A percentile compares a stretch with the other conserved stretches of the same genome.
These are phyloP conservation scores for Phymastichus coffea DNA, from an alignment of 1,140 invertebrate species.

Conservation along the genomic window DNA sequence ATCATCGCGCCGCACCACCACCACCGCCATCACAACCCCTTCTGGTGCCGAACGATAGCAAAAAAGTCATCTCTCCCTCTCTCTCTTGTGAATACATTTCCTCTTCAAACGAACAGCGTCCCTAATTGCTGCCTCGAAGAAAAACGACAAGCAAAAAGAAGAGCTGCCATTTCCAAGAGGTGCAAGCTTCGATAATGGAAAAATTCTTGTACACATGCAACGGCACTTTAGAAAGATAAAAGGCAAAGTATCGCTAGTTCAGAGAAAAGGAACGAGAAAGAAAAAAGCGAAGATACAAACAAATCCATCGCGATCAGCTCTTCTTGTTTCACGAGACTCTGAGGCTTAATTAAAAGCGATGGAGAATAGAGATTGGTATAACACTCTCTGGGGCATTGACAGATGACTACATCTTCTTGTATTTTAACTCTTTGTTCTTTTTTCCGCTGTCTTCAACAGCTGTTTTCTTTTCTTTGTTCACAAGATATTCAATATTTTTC, in stretches of 20 bases:
- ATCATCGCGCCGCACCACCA: too few relatives aligned
- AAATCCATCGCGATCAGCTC: not conserved
- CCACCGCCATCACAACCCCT: constrained; percentile 12
- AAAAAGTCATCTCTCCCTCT: not conserved
- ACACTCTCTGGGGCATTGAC: not conserved
- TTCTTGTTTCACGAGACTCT: not conserved
- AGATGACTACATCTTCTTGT: not conserved
- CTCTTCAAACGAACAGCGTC: constrained; percentile 10
- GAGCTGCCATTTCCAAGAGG: too few relatives aligned
- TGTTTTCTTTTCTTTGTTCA: constrained; percentile 8
- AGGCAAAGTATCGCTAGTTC: not conserved
- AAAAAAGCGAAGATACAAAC: not conserved
- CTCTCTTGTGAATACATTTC: constrained; percentile 4
- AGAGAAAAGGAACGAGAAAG: not conserved
- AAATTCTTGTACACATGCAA: not conserved
- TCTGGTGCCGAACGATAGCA: not conserved
- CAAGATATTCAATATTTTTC: too few relatives aligned
- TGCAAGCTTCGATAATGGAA: not conserved
- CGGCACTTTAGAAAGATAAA: not conserved
- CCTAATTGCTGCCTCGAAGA: constrained; percentile 1
- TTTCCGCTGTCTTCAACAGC: not conserved
- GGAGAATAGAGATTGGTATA: not conserved
- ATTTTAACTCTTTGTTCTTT: not conserved
- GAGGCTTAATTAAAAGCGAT: constrained; percentile 15
- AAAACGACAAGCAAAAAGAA: too few relatives aligned